A percentile compares a stretch with the other conserved stretches of the same genome.
phyloP scores from a whole-genome alignment of 2,113 vertebrate species.

The Fulica atra region DNA sequence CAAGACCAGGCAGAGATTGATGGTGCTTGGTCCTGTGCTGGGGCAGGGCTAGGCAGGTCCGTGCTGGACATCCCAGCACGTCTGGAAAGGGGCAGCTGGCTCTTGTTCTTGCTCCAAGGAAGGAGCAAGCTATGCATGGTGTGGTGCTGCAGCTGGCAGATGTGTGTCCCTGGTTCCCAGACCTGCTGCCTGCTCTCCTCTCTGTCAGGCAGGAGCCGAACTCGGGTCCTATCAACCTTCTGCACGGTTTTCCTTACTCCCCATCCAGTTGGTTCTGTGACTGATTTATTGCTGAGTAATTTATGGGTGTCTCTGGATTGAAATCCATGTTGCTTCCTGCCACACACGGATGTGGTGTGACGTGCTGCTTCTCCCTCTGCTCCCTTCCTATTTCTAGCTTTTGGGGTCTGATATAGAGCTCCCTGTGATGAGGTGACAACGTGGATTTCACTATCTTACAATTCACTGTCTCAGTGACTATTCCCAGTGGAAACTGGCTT shows the following conservation, averaged over 20 bases:
- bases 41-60: background rate
- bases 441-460: background rate
- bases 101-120: background rate
- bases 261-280: background rate
- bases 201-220: background rate
- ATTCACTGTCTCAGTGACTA: background rate
- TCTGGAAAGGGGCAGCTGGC: background rate
- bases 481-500: background rate
- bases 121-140: background rate
- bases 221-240: background rate
- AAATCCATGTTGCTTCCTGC: background rate
- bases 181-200: fast-evolving
- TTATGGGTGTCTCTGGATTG: background rate
- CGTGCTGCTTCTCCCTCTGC: background rate
- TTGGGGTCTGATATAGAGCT: background rate
- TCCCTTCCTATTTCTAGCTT: background rate
- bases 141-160: background rate
- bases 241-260: background rate
- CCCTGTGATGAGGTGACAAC: background rate
- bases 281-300: background rate
- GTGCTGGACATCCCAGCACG: background rate
- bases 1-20: background rate
- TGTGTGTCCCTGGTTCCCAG: fast-evolving
- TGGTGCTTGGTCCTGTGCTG: background rate
- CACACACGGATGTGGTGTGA: background rate